Evolutionary conservation across 2,797 vertebrate genomes (phyloP), one percentile per base, ranked within the genome.

Genomic region (Moxostoma hubbsi): DNA sequence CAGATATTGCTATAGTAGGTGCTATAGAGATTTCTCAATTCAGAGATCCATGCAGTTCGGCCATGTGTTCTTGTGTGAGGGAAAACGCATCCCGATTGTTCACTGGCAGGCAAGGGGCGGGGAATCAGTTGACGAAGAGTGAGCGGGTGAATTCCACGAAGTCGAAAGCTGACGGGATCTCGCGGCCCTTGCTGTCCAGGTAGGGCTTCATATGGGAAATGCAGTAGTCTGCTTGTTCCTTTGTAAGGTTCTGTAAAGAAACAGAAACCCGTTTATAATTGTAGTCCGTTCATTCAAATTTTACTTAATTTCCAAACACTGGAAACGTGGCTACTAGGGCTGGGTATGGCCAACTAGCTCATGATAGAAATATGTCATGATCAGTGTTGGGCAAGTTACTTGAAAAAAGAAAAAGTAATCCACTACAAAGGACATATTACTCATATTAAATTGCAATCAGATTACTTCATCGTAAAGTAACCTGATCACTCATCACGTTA

Each of bases 121-220:
- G 68, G 79, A 75, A 89, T 97, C 94, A 99, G 87, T 99, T 99
- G 92, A 99, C 97, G 5, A 99, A 99, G 84, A 99, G 96, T 1
- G 97, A 99, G 93, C 98, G 98, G 49, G 98, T 99, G 71, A 99
- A 99, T 87, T 99, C 98, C 0, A 99, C 94, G 7, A 99, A 99
- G 93, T 99, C 98, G 0, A 97, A 99, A 0, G 98, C 95, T 0
- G 97, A 92, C 2, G 97, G 95, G 72, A 99, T 94, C 77, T 99
- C 98, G 0, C 98, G 94, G 84, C 98, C 98, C 89, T 99, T 99
- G 90, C 95, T 88, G 51, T 99, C 98, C 82, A 98, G 95, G 82
- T 96, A 99, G 70, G 97, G 98, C 91, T 99, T 99, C 98, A 99
- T 99, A 94, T 99, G 98, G 2, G 97, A 99, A 77, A 99, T 96